These are phyloP conservation scores for Lathamus discolor DNA, from an alignment of 2,113 vertebrate species.

Conservation along the genomic window DNA sequence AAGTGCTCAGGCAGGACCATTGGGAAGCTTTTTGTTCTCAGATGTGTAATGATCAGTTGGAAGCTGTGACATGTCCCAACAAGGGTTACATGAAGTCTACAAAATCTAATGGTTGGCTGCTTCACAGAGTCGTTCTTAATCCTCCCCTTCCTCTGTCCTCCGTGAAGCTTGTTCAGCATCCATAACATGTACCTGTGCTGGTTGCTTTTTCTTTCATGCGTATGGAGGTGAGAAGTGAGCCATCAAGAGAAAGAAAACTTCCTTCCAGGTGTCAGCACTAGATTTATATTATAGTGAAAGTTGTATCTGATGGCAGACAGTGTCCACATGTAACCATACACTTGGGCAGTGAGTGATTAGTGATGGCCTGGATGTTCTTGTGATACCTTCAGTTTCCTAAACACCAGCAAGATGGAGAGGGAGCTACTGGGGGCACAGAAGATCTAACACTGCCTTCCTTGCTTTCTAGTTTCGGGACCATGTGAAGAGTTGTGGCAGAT, in stretches of 20 bases:
- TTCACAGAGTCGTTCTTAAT: background rate
- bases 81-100: background rate
- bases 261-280: background rate
- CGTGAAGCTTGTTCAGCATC: background rate
- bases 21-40: background rate
- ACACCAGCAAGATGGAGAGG: background rate
- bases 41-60: background rate
- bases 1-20: background rate
- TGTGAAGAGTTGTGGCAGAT: constrained; percentile 78
- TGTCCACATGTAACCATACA: background rate
- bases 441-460: background rate
- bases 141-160: background rate
- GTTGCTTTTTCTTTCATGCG: background rate
- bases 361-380: background rate
- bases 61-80: background rate
- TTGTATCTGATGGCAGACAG: accelerated
- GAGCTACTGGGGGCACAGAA: background rate
- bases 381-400: background rate
- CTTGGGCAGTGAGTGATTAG: background rate
- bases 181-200: background rate
- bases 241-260: background rate
- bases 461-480: constrained; percentile 86
- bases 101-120: background rate
- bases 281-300: background rate
- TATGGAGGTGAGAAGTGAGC: background rate